Percentiles rank a stretch among this genome's conserved stretches.
These are phyloP conservation scores for Uria aalge DNA, from an alignment of 2,113 vertebrate genomes.

Conservation along the genomic window DNA sequence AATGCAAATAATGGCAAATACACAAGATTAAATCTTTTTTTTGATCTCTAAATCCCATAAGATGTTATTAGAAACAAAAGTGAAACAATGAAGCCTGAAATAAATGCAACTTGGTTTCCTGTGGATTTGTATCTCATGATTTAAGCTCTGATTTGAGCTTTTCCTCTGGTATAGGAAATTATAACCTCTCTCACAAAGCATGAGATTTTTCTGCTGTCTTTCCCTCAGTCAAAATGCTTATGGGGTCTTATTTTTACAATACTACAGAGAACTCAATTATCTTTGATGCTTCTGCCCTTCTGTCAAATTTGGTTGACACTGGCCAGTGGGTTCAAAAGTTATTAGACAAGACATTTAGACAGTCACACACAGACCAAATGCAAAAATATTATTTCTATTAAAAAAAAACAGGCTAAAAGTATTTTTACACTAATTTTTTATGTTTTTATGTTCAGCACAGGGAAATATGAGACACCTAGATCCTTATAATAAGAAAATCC, in stretches of 20 bases:
- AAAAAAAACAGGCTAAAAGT: not conserved
- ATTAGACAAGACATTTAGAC: not conserved
- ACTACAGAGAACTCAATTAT: not conserved
- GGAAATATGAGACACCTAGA: not conserved
- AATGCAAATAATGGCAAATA: not conserved
- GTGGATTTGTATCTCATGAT: not conserved
- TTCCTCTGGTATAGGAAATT: not conserved
- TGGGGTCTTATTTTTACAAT: not conserved
- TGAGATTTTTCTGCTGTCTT: not conserved
- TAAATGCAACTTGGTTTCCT: not conserved
- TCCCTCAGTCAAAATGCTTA: not conserved
- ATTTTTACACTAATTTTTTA: not conserved
- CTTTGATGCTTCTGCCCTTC: not conserved
- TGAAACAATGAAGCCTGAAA: constrained; percentile 9
- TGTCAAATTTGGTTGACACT: not conserved
- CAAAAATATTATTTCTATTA: not conserved
- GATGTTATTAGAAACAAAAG: constrained; percentile 27
- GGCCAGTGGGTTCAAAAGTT: not conserved
- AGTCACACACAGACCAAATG: not conserved
- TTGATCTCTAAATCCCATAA: not conserved
- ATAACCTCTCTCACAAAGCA: not conserved
- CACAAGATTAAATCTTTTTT: not conserved
- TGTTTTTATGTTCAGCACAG: not conserved
- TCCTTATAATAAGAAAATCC: not conserved
- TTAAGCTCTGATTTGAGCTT: constrained; percentile 21